Conservation (phyloP, 1,140 invertebrate genomes). For the Lamellibrachia luymesi region DNA sequence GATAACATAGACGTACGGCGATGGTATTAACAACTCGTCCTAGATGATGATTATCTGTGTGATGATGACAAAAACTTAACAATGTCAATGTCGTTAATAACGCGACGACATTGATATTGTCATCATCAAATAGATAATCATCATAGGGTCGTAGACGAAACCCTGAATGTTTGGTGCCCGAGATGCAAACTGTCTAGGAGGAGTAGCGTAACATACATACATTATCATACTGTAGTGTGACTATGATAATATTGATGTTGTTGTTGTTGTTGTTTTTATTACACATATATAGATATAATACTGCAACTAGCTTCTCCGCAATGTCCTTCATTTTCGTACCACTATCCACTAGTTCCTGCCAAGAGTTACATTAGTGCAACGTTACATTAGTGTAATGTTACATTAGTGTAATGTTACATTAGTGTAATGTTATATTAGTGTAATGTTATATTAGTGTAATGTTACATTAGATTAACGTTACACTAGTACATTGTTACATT, state of each 20-base stretch:
- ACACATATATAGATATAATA: neutral
- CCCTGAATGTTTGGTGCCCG: no score
- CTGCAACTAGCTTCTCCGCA: neutral
- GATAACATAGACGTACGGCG: slow-evolving; percentile 22
- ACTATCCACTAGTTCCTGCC: neutral
- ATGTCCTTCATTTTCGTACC: neutral
- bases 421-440: no score
- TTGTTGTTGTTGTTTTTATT: neutral
- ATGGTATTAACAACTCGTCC: neutral
- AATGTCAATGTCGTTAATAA: neutral
- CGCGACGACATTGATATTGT: neutral
- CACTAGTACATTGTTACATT: no score
- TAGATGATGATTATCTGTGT: neutral
- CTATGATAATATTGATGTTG: neutral
- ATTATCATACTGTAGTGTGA: no score
- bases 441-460: no score
- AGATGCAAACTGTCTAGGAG: no score
- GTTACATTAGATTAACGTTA: no score
- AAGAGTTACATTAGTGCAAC: neutral
- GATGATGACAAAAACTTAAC: neutral
- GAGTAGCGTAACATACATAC: no score
- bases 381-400: no score
- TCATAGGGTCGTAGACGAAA: no score
- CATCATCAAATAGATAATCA: neutral
- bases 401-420: no score